Evolutionary conservation across 1,140 invertebrate species (phyloP).

Genomic region (Sycobia sp.): DNA sequence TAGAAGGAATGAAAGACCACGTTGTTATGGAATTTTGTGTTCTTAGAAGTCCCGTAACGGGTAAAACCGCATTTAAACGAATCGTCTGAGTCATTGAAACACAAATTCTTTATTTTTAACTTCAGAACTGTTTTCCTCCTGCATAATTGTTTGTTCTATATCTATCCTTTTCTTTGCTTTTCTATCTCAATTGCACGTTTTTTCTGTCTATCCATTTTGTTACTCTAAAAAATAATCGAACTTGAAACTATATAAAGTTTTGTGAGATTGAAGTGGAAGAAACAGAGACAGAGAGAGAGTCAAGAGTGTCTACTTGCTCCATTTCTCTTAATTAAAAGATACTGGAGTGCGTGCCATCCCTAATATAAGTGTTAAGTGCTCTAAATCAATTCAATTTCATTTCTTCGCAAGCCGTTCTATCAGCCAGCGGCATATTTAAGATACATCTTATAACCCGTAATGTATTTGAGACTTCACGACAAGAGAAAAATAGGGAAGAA

Average conservation of each 20-base stretch:
- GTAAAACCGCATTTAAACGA: conserved; percentile 48
- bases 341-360: conserved; percentile 14
- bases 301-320: conserved; percentile 10
- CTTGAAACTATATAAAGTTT: too few relatives aligned
- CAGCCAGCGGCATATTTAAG: conserved; percentile 44
- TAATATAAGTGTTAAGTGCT: conserved; percentile 26
- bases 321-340: conserved; percentile 22
- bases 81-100: conserved; percentile 41
- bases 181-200: not conserved
- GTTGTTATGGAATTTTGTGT: conserved; percentile 48
- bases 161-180: not conserved
- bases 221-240: too few relatives aligned
- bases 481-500: conserved; percentile 51
- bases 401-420: conserved; percentile 31
- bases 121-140: not conserved
- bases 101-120: not conserved
- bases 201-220: too few relatives aligned
- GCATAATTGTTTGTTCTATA: not conserved
- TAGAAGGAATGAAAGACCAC: conserved; percentile 22
- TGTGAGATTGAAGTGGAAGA: conserved; percentile 5
- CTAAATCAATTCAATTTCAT: conserved; percentile 28
- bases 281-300: conserved; percentile 10
- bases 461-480: conserved; percentile 57
- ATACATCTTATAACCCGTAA: conserved; percentile 53
- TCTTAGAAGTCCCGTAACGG: conserved; percentile 58